Evolutionary conservation across 1,140 invertebrate species (phyloP).

Genomic region (Eurosta solidaginis): DNA sequence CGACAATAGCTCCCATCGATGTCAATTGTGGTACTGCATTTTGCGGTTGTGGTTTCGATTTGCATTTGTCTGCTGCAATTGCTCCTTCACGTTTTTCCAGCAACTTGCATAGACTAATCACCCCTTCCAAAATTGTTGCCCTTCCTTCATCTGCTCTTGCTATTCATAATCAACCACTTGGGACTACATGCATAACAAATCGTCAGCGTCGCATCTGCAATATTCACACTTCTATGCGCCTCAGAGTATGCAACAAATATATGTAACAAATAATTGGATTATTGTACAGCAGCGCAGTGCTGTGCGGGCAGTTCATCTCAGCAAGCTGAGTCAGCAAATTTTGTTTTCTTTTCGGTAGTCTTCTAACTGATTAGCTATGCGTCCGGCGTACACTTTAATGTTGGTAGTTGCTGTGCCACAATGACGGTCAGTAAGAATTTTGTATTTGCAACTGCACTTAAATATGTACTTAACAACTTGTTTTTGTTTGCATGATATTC

Average conservation of each 20-base stretch:
- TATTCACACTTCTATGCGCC: background rate
- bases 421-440: conserved; percentile 14
- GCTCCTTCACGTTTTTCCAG: background rate
- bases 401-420: background rate
- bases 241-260: background rate
- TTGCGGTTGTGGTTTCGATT: background rate
- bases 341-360: background rate
- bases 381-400: conserved; percentile 5
- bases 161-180: conserved; percentile 17
- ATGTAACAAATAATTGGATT: background rate
- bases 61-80: background rate
- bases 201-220: background rate
- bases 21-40: background rate
- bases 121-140: background rate
- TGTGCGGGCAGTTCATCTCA: background rate
- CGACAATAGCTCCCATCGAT: too few species aligned
- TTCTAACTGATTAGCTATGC: conserved; percentile 10
- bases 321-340: background rate
- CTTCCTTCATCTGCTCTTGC: background rate
- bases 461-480: background rate
- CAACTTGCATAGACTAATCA: too few species aligned
- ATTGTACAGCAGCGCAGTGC: background rate
- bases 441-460: background rate
- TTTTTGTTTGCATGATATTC: background rate
- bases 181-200: background rate